Evolutionary conservation across 2,797 vertebrate genomes (phyloP).

Genomic region (Microcaecilia unicolor): DNA sequence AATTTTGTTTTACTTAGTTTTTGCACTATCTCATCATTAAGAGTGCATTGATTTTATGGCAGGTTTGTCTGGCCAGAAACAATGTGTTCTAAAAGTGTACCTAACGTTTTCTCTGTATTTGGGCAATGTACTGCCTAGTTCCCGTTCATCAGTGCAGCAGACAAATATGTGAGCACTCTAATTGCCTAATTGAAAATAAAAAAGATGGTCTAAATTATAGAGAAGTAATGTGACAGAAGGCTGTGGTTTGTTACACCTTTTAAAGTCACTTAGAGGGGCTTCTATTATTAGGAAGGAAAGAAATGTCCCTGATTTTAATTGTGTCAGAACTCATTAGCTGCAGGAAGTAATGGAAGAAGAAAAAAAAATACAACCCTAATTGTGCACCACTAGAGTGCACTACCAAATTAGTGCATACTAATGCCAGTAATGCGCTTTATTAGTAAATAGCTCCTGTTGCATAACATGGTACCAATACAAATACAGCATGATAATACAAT

Average conservation of each 20-base stretch:
- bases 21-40: not conserved
- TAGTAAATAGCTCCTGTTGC: no score
- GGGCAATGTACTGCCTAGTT: constrained; percentile 2
- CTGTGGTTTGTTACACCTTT: constrained; percentile 9
- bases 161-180: constrained; percentile 11
- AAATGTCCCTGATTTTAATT: constrained; percentile 15
- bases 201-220: constrained; percentile 3
- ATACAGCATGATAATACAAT: no score
- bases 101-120: constrained; percentile 13
- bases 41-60: constrained; percentile 11
- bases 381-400: constrained; percentile 3
- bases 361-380: not conserved
- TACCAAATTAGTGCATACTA: no score
- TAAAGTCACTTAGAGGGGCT: constrained; percentile 6
- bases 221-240: not conserved
- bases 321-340: constrained; percentile 7
- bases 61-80: constrained; percentile 23
- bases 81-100: constrained; percentile 15
- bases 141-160: constrained; percentile 15
- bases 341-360: constrained; percentile 4
- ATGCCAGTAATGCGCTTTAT: no score
- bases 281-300: constrained; percentile 18
- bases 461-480: no score
- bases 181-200: constrained; percentile 7
- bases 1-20: constrained; percentile 2